Evolutionary conservation across 2,113 vertebrate genomes (phyloP), one percentile per base, ranked within the genome.

Genomic region (Chaetops frenatus): DNA sequence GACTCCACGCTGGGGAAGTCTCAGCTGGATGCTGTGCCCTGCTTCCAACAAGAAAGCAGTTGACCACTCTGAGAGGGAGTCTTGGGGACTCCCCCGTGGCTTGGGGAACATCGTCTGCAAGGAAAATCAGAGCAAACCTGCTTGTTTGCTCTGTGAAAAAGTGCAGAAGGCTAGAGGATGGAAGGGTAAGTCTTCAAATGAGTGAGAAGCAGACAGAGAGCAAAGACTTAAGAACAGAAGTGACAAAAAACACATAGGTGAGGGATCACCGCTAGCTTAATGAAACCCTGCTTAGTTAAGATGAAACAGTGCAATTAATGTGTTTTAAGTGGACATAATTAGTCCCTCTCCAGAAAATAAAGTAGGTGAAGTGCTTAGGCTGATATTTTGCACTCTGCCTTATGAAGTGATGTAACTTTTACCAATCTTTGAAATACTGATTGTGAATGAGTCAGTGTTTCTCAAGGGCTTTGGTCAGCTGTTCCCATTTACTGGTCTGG

Each of bases 381-480:
- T 88, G 53, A 19, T 83, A 77, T 71, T 94, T 93, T 95, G 58
- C 54, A 72, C 53, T 90, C 73, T 81, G 87, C 67, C 42, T 73
- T 86, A 66, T 29, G 84, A 91, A 95, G 40, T 91, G 74, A 90
- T 92, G 82, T 93, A 94, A 95, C 90, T 86, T 92, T 81, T 93
- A 94, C 76, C 85, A 93, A 73, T 87, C 72, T 95, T 90, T 93
- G 89, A 95, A 97, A 90, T 53, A 90, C 60, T 92, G 67, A 77
- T 90, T 5, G 7, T 88, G 82, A 92, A 80, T 92, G 94, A 97
- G 67, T 94, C 90, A 84, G 67, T 86, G 44, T 81, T 94, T 93
- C 92, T 93, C 93, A 93, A 81, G 93, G 51, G 71, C 72, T 95
- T 95, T 92, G 89, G 83, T 92, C 81, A 96, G 91, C 84, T 95